Conservation (phyloP, 2,888 invertebrate genomes). For the Latheticus oryzae region DNA sequence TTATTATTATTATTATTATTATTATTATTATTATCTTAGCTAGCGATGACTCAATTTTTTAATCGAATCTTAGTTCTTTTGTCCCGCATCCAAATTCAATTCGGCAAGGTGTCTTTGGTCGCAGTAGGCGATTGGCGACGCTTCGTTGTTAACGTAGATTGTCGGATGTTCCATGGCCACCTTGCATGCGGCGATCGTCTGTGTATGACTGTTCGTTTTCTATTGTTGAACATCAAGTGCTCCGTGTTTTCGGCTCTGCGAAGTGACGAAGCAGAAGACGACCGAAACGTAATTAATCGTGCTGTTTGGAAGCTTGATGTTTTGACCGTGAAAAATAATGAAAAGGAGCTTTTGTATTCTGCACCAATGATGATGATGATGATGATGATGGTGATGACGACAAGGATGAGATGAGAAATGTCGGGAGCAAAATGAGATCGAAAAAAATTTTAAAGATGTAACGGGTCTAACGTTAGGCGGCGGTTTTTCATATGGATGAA, state of each 20-base stretch:
- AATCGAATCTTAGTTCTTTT: constrained; percentile 12
- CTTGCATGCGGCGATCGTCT: constrained; percentile 39
- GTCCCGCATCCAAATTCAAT: constrained; percentile 15
- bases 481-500: not conserved
- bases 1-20: not conserved
- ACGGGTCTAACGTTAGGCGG: not conserved
- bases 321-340: constrained; percentile 42
- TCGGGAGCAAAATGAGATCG: constrained; percentile 1
- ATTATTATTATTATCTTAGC: not conserved
- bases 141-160: constrained; percentile 44
- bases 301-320: constrained; percentile 41
- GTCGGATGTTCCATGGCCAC: constrained; percentile 44
- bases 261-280: constrained; percentile 39
- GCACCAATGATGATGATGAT: constrained; percentile 18
- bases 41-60: constrained; percentile 18
- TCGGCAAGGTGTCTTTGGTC: constrained; percentile 42
- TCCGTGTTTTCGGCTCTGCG: constrained; percentile 26
- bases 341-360: constrained; percentile 33
- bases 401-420: constrained; percentile 6
- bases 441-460: constrained; percentile 5
- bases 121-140: constrained; percentile 47
- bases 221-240: constrained; percentile 35
- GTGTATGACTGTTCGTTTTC: constrained; percentile 43
- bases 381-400: constrained; percentile 8
- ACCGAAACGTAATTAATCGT: constrained; percentile 41